phyloP scores from a whole-genome alignment of 2,113 vertebrate genomes.

The Saimiri boliviensis region DNA sequence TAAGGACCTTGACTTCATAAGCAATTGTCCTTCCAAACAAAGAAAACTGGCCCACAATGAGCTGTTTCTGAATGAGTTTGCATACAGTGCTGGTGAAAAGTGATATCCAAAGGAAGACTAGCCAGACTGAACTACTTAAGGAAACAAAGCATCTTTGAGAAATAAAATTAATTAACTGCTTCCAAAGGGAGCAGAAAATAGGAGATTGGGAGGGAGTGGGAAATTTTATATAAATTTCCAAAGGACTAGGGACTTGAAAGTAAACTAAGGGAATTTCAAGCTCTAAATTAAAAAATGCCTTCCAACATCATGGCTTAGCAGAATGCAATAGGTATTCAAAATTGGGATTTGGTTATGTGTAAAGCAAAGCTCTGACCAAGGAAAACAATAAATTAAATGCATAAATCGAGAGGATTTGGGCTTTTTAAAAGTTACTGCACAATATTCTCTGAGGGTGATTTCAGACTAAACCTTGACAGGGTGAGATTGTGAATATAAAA shows the following conservation, averaged over 20 bases:
- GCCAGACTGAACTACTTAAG: conserved; percentile 76
- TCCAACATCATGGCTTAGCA: conserved; percentile 49
- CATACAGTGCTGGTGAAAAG: conserved; percentile 50
- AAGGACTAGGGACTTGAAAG: conserved; percentile 69
- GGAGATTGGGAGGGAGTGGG: conserved; percentile 34
- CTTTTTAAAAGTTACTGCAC: conserved; percentile 67
- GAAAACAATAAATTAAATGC: conserved; percentile 72
- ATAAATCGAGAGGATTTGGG: conserved; percentile 60
- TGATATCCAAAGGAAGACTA: conserved; percentile 68
- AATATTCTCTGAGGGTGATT: conserved; percentile 72
- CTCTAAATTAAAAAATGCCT: conserved; percentile 67
- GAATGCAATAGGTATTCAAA: conserved; percentile 33
- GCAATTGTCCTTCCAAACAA: conserved; percentile 47
- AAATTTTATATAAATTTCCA: conserved; percentile 68
- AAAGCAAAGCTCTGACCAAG: conserved; percentile 69
- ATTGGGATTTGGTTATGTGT: conserved; percentile 52
- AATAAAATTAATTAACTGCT: conserved; percentile 78
- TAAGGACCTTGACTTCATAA: conserved; percentile 59
- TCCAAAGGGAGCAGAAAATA: conserved; percentile 71
- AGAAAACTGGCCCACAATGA: conserved; percentile 52
- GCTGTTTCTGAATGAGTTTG: conserved; percentile 60
- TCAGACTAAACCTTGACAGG: conserved; percentile 71
- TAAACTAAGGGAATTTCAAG: conserved; percentile 65
- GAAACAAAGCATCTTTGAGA: conserved; percentile 78
- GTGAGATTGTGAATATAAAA: conserved; percentile 73